These are phyloP conservation scores for Drepana arcuata DNA, from an alignment of 1,140 invertebrate genomes.

Conservation along the genomic window DNA sequence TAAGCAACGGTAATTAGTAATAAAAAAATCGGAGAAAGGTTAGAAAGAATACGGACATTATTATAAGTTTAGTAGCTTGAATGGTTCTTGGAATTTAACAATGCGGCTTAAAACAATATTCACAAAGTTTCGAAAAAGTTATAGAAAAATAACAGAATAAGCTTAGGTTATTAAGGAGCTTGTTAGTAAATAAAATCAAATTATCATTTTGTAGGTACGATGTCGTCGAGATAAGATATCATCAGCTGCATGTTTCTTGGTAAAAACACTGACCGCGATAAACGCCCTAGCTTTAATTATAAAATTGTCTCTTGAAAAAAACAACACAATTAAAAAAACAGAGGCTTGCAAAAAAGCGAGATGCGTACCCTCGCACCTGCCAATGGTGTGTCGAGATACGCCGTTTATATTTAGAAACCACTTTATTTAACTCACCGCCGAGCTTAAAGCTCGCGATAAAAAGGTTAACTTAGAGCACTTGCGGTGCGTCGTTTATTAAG, in stretches of 20 bases:
- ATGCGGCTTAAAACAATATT: too few relatives aligned
- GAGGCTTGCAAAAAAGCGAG: slow-evolving; percentile 35
- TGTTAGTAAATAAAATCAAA: slow-evolving; percentile 17
- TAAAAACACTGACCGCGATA: slow-evolving; percentile 26
- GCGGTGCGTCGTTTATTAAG: slow-evolving; percentile 44
- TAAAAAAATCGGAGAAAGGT: too few relatives aligned
- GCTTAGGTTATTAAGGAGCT: too few relatives aligned
- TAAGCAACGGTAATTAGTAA: too few relatives aligned
- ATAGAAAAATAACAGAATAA: too few relatives aligned
- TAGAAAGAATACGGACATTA: too few relatives aligned
- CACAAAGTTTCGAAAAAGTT: too few relatives aligned
- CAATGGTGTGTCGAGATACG: slow-evolving; percentile 63
- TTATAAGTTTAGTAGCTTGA: too few relatives aligned
- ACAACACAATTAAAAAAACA: slow-evolving; percentile 28
- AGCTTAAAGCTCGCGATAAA: slow-evolving; percentile 57
- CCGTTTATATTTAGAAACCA: slow-evolving; percentile 68
- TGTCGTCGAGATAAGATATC: slow-evolving; percentile 23
- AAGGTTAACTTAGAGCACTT: slow-evolving; percentile 44
- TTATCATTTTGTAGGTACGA: slow-evolving; percentile 19
- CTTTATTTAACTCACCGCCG: slow-evolving; percentile 64
- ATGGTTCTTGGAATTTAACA: too few relatives aligned
- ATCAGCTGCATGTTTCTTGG: slow-evolving; percentile 30
- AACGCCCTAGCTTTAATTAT: slow-evolving; percentile 54
- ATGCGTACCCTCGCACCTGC: slow-evolving; percentile 54
- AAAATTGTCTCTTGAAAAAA: slow-evolving; percentile 53